Evolutionary conservation across 1,140 invertebrate genomes (phyloP).

Genomic region (Periplaneta americana): DNA sequence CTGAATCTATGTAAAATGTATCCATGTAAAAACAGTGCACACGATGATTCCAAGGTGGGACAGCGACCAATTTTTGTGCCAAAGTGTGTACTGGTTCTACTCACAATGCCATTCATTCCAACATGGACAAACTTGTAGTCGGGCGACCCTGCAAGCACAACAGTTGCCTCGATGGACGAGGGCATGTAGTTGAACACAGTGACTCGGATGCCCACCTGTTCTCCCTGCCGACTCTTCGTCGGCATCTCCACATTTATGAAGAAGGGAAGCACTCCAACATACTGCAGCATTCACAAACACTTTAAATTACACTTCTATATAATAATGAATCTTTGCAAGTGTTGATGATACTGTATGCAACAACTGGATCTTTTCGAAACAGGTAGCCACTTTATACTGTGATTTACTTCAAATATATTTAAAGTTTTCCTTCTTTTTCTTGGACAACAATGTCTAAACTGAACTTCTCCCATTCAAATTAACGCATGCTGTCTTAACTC

Average conservation of each 20-base stretch:
- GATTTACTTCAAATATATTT: no score
- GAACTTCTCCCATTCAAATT: no score
- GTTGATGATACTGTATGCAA: neutral
- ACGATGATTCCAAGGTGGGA: no score
- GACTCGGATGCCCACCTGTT: slow-evolving; percentile 88
- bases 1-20: no score
- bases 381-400: neutral
- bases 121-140: slow-evolving; percentile 95
- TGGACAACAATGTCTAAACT: no score
- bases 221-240: slow-evolving; percentile 72
- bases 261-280: slow-evolving; percentile 82
- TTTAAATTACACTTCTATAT: no score
- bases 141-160: slow-evolving; percentile 76
- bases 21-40: no score
- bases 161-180: slow-evolving; percentile 74
- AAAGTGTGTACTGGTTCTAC: no score
- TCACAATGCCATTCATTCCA: slow-evolving; percentile 80
- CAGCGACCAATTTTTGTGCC: no score
- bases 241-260: slow-evolving; percentile 96
- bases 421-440: no score
- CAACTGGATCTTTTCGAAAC: neutral
- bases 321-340: no score
- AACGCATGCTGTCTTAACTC: no score
- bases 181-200: slow-evolving; percentile 92
- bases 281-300: slow-evolving; percentile 42